Conservation (phyloP, 2,888 invertebrate genomes). For the Tryphoninae sp. region DNA sequence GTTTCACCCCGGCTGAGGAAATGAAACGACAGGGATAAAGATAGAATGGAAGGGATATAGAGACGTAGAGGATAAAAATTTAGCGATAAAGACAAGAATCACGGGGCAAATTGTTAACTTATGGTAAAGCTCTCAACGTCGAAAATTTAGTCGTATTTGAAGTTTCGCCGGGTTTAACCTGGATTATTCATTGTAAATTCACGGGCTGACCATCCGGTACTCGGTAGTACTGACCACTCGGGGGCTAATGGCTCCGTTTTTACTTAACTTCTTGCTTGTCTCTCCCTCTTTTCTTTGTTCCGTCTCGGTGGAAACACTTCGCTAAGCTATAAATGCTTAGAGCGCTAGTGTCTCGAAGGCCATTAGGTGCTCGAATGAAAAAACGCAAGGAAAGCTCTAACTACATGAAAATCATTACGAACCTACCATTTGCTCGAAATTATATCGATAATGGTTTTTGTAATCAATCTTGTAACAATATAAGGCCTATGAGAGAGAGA, state of each 20-base stretch:
- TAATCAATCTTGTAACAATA: no score
- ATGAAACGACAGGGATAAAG: constrained; percentile 21
- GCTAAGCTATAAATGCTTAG: no score
- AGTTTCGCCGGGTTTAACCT: constrained; percentile 67
- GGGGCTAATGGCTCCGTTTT: constrained; percentile 16
- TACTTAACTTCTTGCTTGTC: background rate
- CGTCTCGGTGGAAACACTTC: no score
- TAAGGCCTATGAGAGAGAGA: no score
- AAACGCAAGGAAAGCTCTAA: no score
- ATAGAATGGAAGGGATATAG: constrained; percentile 46
- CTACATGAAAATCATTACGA: no score
- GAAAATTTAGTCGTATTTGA: constrained; percentile 46
- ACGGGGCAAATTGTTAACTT: constrained; percentile 38
- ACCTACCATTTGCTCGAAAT: no score
- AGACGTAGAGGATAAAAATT: constrained; percentile 15
- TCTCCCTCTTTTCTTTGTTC: background rate
- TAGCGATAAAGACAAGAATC: no score
- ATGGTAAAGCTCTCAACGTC: constrained; percentile 36
- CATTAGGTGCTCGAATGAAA: no score
- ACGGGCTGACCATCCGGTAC: constrained; percentile 16
- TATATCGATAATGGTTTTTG: no score
- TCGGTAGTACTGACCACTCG: constrained; percentile 1
- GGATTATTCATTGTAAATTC: constrained; percentile 69
- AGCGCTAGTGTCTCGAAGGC: no score
- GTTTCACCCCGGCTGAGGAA: constrained; percentile 10